Base-by-base conservation (phyloP, 2,888 invertebrate species). In the Drosophila melanocephala region DNA sequence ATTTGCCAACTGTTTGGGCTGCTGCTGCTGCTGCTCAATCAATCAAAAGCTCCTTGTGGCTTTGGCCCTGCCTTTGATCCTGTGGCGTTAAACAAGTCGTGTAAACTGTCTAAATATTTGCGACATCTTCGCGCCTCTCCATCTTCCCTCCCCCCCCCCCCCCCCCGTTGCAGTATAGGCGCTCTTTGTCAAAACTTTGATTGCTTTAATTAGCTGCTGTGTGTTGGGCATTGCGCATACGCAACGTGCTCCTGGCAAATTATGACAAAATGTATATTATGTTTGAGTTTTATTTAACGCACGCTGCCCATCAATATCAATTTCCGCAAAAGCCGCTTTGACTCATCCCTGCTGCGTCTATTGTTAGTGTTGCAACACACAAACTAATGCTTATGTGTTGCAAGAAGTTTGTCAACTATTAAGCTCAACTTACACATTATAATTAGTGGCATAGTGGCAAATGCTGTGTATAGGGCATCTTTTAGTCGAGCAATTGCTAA, bases 61-160 rank as follows among this genome's bases (percentile, higher is more conserved):
- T 77, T 76, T 58, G 66, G 53, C 66, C 65, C 61, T 50, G 66
- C 52, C 51, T 80, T 75, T 79, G 71, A 73, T 77, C 66, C 72
- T 67, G 72, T 37, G 70, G 76, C 81, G 76, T 70, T 81, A 79
- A 81, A 72, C 72, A 88, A 88, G 75, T 83, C 79, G 74, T 83
- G 78, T 87, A 88, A 86, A 83, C 72, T 88, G 90, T 72, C 77
- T 75, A 70, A 85, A 87, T 87, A 84, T 85, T 84, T 89, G 71
- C 59, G 60, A 77, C 75, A 52, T 50, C 35, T 30, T 47, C n/a
- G 22, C n/a, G 30, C 2, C 55, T n/a, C 44, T 22, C 3, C 28
- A 30, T 19, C 2, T 3, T 30, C 32, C 0, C 0, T 19, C 7
- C 16, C 5, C 22, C 12, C 32, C 0, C 0, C 19, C 7, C 16